phyloP scores from a whole-genome alignment of 2,113 vertebrate species.

The Pelusios castaneus region DNA sequence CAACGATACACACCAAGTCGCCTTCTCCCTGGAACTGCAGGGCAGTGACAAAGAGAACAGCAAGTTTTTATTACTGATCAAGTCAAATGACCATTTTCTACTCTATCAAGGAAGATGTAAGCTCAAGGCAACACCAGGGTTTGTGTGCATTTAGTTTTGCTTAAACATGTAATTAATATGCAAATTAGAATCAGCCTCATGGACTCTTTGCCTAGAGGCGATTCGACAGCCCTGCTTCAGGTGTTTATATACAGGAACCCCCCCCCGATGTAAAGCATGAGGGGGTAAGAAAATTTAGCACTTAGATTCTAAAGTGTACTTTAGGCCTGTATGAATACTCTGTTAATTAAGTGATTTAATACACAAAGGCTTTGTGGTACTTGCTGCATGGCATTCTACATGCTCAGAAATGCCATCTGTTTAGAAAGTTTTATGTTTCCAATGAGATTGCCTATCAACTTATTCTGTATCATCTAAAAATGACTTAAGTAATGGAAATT shows the following conservation, averaged over 20 bases:
- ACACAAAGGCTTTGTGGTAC: background rate
- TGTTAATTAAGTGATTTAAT: background rate
- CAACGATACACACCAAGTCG: accelerated
- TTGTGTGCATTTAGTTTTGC: background rate
- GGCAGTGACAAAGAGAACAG: background rate
- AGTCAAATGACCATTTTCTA: background rate
- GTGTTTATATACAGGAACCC: background rate
- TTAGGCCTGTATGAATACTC: accelerated
- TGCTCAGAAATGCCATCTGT: background rate
- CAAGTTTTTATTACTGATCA: accelerated
- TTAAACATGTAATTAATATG: background rate
- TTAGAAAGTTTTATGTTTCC: background rate
- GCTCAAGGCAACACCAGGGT: background rate
- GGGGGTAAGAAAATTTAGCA: background rate
- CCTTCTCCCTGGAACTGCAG: background rate
- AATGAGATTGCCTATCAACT: background rate
- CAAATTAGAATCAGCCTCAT: background rate
- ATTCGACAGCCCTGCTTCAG: background rate
- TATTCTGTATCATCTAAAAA: background rate
- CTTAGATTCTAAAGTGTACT: background rate
- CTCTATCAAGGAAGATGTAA: background rate
- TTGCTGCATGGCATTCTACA: background rate
- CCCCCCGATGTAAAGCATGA: accelerated
- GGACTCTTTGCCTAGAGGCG: background rate
- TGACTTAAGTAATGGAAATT: background rate